These are phyloP conservation scores for Brachypodius melanocephalos DNA, from an alignment of 2,113 vertebrate genomes.

Conservation along the genomic window DNA sequence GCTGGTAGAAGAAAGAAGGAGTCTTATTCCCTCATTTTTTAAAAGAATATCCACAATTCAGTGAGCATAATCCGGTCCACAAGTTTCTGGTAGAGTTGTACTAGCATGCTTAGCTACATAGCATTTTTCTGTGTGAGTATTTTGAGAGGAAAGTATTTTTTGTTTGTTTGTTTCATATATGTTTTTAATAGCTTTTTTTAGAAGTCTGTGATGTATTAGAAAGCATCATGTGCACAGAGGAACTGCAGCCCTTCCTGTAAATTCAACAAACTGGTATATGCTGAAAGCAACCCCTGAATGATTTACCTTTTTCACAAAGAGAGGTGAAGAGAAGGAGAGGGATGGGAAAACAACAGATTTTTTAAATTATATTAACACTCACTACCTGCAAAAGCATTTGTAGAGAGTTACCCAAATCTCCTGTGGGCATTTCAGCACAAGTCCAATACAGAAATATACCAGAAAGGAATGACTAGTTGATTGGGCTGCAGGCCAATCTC, in stretches of 20 bases:
- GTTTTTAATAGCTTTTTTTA: neutral
- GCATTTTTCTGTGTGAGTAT: neutral
- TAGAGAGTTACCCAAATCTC: constrained; percentile 63
- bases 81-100: neutral
- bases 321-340: constrained; percentile 42
- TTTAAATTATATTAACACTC: constrained; percentile 70
- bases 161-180: neutral
- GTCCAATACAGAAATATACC: constrained; percentile 41
- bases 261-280: constrained; percentile 40
- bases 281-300: constrained; percentile 41
- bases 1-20: neutral
- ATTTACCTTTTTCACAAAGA: constrained; percentile 61
- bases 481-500: constrained; percentile 52
- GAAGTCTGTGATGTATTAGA: constrained; percentile 1
- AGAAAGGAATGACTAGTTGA: constrained; percentile 55
- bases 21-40: neutral
- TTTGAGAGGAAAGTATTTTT: neutral
- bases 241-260: constrained; percentile 43
- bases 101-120: neutral
- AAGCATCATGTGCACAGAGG: constrained; percentile 13
- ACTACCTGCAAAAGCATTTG: constrained; percentile 69
- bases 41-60: neutral
- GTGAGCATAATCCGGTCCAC: neutral
- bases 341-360: constrained; percentile 60
- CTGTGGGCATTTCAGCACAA: constrained; percentile 59